Conservation (phyloP, 2,797 vertebrate species). For the Buceros bicornis region DNA sequence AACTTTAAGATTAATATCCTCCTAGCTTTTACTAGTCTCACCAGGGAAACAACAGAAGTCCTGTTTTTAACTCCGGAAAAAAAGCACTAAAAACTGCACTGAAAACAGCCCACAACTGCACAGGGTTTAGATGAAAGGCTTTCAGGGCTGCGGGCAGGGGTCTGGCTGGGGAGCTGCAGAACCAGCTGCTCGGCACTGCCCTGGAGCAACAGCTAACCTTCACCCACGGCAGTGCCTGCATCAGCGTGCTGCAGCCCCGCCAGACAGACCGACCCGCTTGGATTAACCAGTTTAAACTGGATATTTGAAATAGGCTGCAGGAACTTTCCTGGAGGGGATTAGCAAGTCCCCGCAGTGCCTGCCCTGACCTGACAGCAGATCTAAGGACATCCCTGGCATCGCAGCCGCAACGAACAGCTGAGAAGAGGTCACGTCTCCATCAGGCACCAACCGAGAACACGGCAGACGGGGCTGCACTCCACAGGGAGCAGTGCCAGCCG, state of each 20-base stretch:
- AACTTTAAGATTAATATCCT: background rate
- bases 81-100: background rate
- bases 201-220: background rate
- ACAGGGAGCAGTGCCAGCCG: accelerated
- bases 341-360: background rate
- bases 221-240: background rate
- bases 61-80: background rate
- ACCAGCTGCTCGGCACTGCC: background rate
- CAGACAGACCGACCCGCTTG: background rate
- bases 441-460: accelerated
- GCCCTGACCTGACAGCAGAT: background rate
- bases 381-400: background rate
- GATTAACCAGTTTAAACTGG: conserved; percentile 13
- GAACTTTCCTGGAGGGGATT: conserved; percentile 34
- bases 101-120: background rate
- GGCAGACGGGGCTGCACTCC: accelerated
- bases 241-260: background rate
- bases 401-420: background rate
- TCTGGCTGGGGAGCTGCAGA: background rate
- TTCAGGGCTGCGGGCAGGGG: background rate
- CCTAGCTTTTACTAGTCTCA: background rate
- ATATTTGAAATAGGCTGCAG: background rate
- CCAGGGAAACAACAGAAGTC: background rate
- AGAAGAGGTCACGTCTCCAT: background rate
- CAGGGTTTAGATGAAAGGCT: background rate